A percentile compares a stretch with the other conserved stretches of the same genome.
Conservation (phyloP, 2,888 invertebrate genomes). For the Macrostomum cliftonense region DNA sequence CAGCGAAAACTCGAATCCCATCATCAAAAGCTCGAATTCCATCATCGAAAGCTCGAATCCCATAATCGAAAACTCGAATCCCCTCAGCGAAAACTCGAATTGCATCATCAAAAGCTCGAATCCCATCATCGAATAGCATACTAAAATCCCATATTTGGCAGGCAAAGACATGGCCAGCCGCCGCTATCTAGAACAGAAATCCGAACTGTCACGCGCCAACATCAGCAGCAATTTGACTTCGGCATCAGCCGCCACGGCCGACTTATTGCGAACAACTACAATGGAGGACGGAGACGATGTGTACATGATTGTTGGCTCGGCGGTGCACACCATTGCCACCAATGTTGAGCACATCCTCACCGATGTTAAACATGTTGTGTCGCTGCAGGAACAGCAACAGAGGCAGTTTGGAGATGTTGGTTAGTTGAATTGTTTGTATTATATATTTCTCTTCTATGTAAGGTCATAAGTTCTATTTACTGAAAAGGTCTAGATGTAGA, state of each 20-base stretch:
- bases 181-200: constrained; percentile 45
- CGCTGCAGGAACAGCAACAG: neutral
- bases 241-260: constrained; percentile 97
- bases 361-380: neutral
- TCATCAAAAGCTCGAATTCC: too few species aligned
- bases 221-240: constrained; percentile 90
- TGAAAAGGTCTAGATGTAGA: too few species aligned
- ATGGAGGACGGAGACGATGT: constrained; percentile 61
- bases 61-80: too few species aligned
- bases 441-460: too few species aligned
- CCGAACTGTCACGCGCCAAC: constrained; percentile 60
- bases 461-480: too few species aligned
- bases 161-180: neutral
- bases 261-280: constrained; percentile 72
- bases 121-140: too few species aligned
- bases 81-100: too few species aligned
- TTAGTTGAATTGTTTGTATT: neutral
- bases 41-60: too few species aligned
- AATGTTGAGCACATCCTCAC: neutral
- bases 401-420: neutral
- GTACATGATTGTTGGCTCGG: constrained; percentile 82
- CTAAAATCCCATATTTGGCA: too few species aligned
- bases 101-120: too few species aligned
- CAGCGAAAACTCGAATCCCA: too few species aligned
- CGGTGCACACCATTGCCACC: constrained; percentile 66